phyloP scores from a whole-genome alignment of 1,140 invertebrate genomes.

The Ceratina calcarata region DNA sequence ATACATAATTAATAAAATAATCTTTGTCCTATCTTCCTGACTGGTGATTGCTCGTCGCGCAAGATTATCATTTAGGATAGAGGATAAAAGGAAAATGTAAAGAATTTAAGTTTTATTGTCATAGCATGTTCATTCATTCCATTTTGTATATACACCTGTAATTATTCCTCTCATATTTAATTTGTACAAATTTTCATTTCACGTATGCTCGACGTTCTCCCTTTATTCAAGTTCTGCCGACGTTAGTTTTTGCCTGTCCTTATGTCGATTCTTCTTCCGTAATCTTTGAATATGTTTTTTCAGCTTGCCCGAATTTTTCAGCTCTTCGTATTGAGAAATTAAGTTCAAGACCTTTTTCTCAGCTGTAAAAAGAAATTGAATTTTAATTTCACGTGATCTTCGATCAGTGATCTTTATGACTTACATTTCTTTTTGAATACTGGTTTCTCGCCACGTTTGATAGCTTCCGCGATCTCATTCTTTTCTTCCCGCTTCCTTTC shows the following conservation, averaged over 20 bases:
- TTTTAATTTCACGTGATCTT: not conserved
- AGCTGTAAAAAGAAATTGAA: constrained; percentile 81
- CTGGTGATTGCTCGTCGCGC: not conserved
- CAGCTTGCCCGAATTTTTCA: constrained; percentile 86
- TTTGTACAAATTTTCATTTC: constrained; percentile 37
- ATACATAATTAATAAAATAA: constrained; percentile 77
- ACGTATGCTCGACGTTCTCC: constrained; percentile 9
- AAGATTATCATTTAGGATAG: not conserved
- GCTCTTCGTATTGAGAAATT: constrained; percentile 86
- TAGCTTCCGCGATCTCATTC: constrained; percentile 80
- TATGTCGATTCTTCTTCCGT: constrained; percentile 84
- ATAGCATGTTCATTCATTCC: constrained; percentile 40
- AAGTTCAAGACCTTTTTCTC: constrained; percentile 85
- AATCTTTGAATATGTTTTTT: constrained; percentile 88
- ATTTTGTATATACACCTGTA: constrained; percentile 32
- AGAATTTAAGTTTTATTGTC: constrained; percentile 37
- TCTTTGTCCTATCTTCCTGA: constrained; percentile 46
- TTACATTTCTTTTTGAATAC: constrained; percentile 91
- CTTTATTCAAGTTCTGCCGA: constrained; percentile 27
- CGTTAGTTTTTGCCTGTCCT: constrained; percentile 71
- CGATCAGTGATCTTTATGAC: constrained; percentile 50
- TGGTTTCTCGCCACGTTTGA: constrained; percentile 85
- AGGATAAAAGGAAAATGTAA: not conserved
- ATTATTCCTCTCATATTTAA: constrained; percentile 15
- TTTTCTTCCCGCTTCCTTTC: constrained; percentile 82